A percentile compares a stretch with the other conserved stretches of the same genome.
Conservation (phyloP, 1,140 invertebrate genomes). For the Drosophila auraria region DNA sequence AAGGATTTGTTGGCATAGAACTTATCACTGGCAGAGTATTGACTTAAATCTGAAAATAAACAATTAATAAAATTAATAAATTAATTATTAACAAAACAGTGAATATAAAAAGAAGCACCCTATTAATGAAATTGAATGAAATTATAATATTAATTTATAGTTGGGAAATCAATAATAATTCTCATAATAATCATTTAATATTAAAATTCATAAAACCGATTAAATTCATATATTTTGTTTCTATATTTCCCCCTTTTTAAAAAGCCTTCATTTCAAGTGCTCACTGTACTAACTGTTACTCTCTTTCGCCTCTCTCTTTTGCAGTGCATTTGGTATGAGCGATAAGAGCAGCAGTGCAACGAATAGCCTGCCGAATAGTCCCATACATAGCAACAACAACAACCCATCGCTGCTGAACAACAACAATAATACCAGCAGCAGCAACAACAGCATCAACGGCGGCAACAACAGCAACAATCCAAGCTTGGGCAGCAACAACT, state of each 20-base stretch:
- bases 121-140: too few relatives aligned
- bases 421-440: conserved; percentile 56
- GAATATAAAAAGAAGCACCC: too few relatives aligned
- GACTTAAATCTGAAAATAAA: too few relatives aligned
- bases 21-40: too few relatives aligned
- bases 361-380: conserved; percentile 81
- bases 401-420: conserved; percentile 79
- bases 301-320: conserved; percentile 77
- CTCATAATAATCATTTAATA: too few relatives aligned
- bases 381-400: conserved; percentile 82
- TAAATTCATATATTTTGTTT: too few relatives aligned
- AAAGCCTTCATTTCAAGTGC: neutral
- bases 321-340: conserved; percentile 88
- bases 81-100: too few relatives aligned
- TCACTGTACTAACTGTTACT: conserved; percentile 26
- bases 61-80: neutral
- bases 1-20: neutral
- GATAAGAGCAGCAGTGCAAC: conserved; percentile 84
- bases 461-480: conserved; percentile 46
- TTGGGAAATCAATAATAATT: too few relatives aligned
- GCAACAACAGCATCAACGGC: conserved; percentile 39
- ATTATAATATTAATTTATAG: too few relatives aligned
- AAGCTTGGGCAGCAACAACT: conserved; percentile 59
- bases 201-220: too few relatives aligned
- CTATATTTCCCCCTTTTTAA: neutral